Percentiles rank a stretch among this genome's conserved stretches.
Conservation (phyloP, 2,113 vertebrate genomes). For the Equus quagga region DNA sequence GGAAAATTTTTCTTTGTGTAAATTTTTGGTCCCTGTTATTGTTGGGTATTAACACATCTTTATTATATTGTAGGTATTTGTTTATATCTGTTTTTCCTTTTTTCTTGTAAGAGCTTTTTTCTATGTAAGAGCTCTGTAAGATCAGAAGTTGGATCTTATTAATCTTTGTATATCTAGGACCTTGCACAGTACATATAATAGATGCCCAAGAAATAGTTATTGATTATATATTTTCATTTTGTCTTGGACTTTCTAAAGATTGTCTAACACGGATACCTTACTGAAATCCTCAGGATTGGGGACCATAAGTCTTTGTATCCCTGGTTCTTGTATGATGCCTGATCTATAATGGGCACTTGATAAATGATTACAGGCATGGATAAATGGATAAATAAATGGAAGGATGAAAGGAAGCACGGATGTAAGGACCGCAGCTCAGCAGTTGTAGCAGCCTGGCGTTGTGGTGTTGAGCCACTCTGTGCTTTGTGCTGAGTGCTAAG, state of each 20-base stretch:
- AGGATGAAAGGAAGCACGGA: neutral
- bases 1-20: neutral
- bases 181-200: neutral
- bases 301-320: neutral
- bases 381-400: neutral
- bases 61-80: neutral
- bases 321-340: neutral
- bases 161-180: conserved; percentile 27
- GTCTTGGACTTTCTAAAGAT: neutral
- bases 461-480: neutral
- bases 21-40: neutral
- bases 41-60: neutral
- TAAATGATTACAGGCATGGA: neutral
- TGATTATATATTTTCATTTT: neutral
- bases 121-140: neutral
- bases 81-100: neutral
- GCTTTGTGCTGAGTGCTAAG: neutral
- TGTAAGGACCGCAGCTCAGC: neutral
- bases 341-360: neutral
- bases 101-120: neutral
- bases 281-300: neutral
- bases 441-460: neutral
- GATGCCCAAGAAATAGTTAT: neutral
- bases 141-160: neutral
- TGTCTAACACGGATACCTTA: neutral